Evolutionary conservation across 2,888 invertebrate genomes (phyloP).

Genomic region (Meteorus cinctellus): DNA sequence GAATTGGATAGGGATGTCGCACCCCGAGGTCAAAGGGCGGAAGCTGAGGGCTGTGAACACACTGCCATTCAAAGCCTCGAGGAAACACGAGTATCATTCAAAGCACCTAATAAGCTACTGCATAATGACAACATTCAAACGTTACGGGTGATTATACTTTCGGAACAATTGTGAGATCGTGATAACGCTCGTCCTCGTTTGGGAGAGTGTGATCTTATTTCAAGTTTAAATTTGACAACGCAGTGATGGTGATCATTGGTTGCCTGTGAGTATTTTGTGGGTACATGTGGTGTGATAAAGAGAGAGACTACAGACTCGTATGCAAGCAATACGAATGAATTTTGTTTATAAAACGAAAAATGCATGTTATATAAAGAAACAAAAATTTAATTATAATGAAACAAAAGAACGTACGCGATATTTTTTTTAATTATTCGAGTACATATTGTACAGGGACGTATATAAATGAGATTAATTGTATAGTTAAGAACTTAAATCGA

Average conservation of each 20-base stretch:
- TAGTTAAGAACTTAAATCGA: constrained; percentile 30
- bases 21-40: constrained; percentile 67
- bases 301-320: constrained; percentile 24
- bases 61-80: constrained; percentile 61
- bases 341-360: constrained; percentile 26
- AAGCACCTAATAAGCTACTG: constrained; percentile 60
- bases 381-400: constrained; percentile 3
- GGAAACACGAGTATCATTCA: constrained; percentile 61
- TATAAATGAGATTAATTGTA: constrained; percentile 39
- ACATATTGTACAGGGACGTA: constrained; percentile 39
- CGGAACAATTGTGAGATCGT: constrained; percentile 70
- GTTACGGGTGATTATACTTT: constrained; percentile 69
- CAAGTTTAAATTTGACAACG: constrained; percentile 14
- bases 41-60: constrained; percentile 71
- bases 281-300: neutral
- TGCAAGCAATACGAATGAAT: constrained; percentile 50
- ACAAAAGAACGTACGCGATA: constrained; percentile 22
- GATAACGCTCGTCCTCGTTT: constrained; percentile 46
- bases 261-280: neutral
- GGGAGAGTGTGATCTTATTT: constrained; percentile 22
- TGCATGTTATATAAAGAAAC: constrained; percentile 20
- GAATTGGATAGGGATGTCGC: constrained; percentile 38
- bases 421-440: constrained; percentile 38
- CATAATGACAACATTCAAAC: constrained; percentile 70
- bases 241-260: constrained; percentile 30